These are phyloP conservation scores for Lathronympha strigana DNA, from an alignment of 2,888 invertebrate genomes.

Conservation along the genomic window DNA sequence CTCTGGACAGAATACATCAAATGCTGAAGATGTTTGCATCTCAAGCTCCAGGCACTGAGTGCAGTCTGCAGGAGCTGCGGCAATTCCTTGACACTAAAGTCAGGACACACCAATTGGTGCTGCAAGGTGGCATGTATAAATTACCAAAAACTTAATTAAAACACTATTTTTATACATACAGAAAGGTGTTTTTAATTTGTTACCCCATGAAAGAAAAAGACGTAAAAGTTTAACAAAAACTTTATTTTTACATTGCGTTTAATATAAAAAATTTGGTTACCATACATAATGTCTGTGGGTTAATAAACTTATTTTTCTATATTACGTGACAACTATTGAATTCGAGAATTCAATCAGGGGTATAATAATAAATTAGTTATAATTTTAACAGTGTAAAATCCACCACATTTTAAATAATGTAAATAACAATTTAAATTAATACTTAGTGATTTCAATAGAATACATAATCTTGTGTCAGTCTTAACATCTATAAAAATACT, in stretches of 20 bases:
- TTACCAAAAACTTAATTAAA: slow-evolving; percentile 87
- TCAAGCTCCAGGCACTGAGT: slow-evolving; percentile 95
- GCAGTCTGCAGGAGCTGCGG: slow-evolving; percentile 93
- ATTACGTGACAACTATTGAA: slow-evolving; percentile 63
- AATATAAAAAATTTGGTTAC: slow-evolving; percentile 76
- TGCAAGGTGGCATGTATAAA: slow-evolving; percentile 94
- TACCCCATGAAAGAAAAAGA: slow-evolving; percentile 48
- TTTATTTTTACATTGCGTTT: slow-evolving; percentile 71
- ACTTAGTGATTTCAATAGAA: slow-evolving; percentile 75
- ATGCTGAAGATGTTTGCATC: slow-evolving; percentile 99
- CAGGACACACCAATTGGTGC: slow-evolving; percentile 93
- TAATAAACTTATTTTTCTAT: slow-evolving; percentile 63
- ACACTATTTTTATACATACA: slow-evolving; percentile 1
- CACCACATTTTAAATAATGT: slow-evolving; percentile 66
- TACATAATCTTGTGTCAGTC: slow-evolving; percentile 80
- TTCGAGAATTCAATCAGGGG: slow-evolving; percentile 52
- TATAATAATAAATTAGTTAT: slow-evolving; percentile 66
- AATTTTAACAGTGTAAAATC: slow-evolving; percentile 66
- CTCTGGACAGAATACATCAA: slow-evolving; percentile 96
- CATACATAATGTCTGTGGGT: slow-evolving; percentile 72
- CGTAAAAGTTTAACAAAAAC: slow-evolving; percentile 67
- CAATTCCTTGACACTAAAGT: slow-evolving; percentile 97
- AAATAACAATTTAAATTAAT: slow-evolving; percentile 66
- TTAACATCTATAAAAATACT: slow-evolving; percentile 80
- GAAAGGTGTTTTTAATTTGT: slow-evolving; percentile 10